Evolutionary conservation across 2,113 vertebrate genomes (phyloP).

Genomic region (Lepisosteus osseus): DNA sequence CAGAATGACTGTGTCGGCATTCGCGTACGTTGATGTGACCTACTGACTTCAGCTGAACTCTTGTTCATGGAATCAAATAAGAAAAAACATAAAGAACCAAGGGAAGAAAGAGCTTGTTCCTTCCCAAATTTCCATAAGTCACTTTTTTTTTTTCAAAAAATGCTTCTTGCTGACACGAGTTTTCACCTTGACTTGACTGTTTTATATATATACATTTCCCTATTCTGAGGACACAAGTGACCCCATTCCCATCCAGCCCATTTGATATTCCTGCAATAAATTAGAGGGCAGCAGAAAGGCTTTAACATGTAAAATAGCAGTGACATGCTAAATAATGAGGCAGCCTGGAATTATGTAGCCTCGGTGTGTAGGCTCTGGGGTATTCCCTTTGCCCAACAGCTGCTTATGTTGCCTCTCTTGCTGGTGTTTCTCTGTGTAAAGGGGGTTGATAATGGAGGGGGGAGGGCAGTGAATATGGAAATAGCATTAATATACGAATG

Average conservation of each 20-base stretch:
- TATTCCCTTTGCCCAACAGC: slow-evolving; percentile 53
- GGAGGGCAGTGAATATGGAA: slow-evolving; percentile 63
- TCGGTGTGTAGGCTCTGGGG: slow-evolving; percentile 57
- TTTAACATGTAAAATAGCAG: slow-evolving; percentile 80
- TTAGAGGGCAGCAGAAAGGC: slow-evolving; percentile 66
- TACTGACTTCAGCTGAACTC: slow-evolving; percentile 19
- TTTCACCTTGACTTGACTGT: slow-evolving; percentile 76
- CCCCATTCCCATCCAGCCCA: slow-evolving; percentile 62
- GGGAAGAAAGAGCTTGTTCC: slow-evolving; percentile 16
- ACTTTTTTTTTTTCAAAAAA: slow-evolving; percentile 22
- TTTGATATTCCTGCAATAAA: slow-evolving; percentile 74
- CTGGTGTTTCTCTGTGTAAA: slow-evolving; percentile 27
- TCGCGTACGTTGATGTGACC: slow-evolving; percentile 44
- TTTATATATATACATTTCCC: slow-evolving; percentile 28
- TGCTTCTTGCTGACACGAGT: slow-evolving; percentile 56
- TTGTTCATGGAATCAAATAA: slow-evolving; percentile 18
- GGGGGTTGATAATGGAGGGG: slow-evolving; percentile 19
- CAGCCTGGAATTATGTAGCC: slow-evolving; percentile 62
- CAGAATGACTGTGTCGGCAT: slow-evolving; percentile 48
- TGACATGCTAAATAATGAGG: slow-evolving; percentile 83
- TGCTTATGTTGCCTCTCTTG: slow-evolving; percentile 34
- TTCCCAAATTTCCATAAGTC: slow-evolving; percentile 3
- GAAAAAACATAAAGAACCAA: slow-evolving; percentile 4
- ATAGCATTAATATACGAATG: slow-evolving; percentile 68
- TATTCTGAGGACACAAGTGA: slow-evolving; percentile 57